Evolutionary conservation across 2,888 invertebrate genomes (phyloP), one percentile per base, ranked within the genome.

Genomic region (Pristionchus exspectatus): DNA sequence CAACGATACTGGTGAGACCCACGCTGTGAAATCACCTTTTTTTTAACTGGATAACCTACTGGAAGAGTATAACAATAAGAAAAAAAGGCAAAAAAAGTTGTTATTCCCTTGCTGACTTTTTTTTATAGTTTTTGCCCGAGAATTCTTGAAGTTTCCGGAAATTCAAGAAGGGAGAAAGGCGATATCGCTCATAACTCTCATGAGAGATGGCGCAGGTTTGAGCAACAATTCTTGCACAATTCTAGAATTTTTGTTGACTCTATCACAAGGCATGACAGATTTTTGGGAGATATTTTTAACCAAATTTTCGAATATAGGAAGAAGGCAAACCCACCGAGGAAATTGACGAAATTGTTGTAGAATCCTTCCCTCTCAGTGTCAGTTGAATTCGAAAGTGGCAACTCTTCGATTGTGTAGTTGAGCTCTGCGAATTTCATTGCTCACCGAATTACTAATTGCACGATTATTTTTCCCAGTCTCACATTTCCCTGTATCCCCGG

Each of bases 341-440:
- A 87, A 12, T 59, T 2, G 87, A 50, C 69, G 44, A 87, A 87
- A 21, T 54, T 16, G 33, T 87, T 44, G 38, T 66, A 33, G 27
- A 69, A 63, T 16, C 33, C 44, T 14, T 14, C 44, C 10, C 50
- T 33, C 14, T 63, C 87, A 24, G 87, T 69, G 9, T 63, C 87
- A 24, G 87, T 87, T 0, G 59, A 59, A 27, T 87, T 87, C 21
- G 18, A 24, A 38, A 18, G 2, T 0, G n/a, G 0, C 14, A 69
- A 2, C 50, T 87, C 87, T 27, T 87, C 87, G n/a, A 87, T 87
- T n/a, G 87, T 87, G 69, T 87, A 87, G 87, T 87, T 87, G 30
- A 87, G 69, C 3, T 69, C 63, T 87, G 87, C 27, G 66, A 63
- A 54, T 38, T 44, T 77, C 69, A 72, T 72, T 2, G 14, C 21